These are phyloP conservation scores for Hiodon alosoides DNA, from an alignment of 2,113 vertebrate species.

Conservation along the genomic window DNA sequence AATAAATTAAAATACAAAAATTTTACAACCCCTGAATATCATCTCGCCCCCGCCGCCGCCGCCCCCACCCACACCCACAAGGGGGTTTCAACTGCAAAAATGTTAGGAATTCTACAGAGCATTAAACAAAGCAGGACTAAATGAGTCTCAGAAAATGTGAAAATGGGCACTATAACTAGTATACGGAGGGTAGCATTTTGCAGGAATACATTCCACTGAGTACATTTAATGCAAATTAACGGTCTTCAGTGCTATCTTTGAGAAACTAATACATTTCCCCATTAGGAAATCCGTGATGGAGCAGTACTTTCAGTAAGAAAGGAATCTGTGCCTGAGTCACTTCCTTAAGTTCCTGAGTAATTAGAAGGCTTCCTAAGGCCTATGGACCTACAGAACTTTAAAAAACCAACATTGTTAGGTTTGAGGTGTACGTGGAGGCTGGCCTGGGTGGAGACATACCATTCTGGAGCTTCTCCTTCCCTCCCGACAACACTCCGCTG, in stretches of 20 bases:
- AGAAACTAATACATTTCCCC: too few species aligned
- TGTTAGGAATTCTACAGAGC: background rate
- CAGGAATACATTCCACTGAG: too few species aligned
- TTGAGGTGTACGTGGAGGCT: background rate
- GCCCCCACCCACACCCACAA: background rate
- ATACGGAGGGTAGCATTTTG: too few species aligned
- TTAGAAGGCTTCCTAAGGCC: too few species aligned
- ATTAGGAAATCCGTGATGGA: too few species aligned
- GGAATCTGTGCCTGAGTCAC: too few species aligned
- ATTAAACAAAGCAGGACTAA: background rate
- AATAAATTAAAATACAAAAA: slow-evolving; percentile 55
- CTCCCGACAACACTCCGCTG: slow-evolving; percentile 92
- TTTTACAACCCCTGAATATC: background rate
- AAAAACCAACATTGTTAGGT: background rate
- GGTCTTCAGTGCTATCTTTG: too few species aligned
- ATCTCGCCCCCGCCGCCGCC: background rate
- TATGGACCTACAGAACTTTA: too few species aligned
- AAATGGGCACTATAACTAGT: too few species aligned
- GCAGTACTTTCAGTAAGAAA: too few species aligned
- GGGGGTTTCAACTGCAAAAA: background rate
- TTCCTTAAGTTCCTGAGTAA: too few species aligned
- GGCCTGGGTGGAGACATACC: slow-evolving; percentile 70
- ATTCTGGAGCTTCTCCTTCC: slow-evolving; percentile 94
- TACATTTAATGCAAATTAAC: too few species aligned
- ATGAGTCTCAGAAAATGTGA: background rate